Evolutionary conservation across 2,888 invertebrate species (phyloP).

Genomic region (Oscheius sp.): DNA sequence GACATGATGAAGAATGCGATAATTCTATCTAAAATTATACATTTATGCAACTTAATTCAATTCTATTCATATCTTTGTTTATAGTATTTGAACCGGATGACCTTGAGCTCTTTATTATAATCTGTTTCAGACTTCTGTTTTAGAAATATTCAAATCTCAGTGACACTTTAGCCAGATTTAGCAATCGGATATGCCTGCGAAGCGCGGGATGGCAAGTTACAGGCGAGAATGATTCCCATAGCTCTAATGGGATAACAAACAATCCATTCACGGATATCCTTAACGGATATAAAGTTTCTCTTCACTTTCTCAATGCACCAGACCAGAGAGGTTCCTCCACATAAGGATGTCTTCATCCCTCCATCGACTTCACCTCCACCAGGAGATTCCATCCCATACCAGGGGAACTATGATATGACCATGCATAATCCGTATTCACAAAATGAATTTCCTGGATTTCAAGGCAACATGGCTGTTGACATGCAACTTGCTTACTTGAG

Average conservation of each 20-base stretch:
- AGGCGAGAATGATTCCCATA: slow-evolving; percentile 8
- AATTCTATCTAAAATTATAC: too few relatives aligned
- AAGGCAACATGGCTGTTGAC: slow-evolving; percentile 19
- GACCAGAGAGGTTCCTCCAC: slow-evolving; percentile 8
- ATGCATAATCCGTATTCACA: slow-evolving; percentile 15
- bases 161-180: background rate
- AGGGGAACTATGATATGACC: background rate
- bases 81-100: too few relatives aligned
- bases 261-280: slow-evolving; percentile 24
- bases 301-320: slow-evolving; percentile 20
- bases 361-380: background rate
- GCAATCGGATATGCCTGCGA: slow-evolving; percentile 30
- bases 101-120: too few relatives aligned
- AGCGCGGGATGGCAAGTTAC: slow-evolving; percentile 27
- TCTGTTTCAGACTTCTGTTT: too few relatives aligned
- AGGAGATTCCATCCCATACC: background rate
- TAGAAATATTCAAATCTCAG: too few relatives aligned
- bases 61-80: too few relatives aligned
- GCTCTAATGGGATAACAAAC: slow-evolving; percentile 29
- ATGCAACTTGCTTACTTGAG: slow-evolving; percentile 30
- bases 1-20: too few relatives aligned
- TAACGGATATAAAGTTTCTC: slow-evolving; percentile 25
- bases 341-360: slow-evolving; percentile 13
- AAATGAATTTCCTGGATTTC: slow-evolving; percentile 2
- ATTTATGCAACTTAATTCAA: too few relatives aligned